Conservation (phyloP, 2,113 vertebrate species). For the Barnardius zonarius region DNA sequence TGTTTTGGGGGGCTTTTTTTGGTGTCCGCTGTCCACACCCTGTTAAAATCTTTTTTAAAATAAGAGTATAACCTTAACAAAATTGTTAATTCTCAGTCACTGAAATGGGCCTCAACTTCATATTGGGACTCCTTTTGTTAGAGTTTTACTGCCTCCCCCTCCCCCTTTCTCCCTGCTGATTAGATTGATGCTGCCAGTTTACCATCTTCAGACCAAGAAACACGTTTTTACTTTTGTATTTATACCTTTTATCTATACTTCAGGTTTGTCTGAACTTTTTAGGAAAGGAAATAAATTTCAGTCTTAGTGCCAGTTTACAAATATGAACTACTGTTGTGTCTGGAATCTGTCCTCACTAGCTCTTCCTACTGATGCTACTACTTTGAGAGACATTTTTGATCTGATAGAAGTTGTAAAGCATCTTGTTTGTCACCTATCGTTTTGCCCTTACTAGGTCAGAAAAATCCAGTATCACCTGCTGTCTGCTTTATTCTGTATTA, state of each 20-base stretch:
- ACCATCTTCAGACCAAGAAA: not conserved
- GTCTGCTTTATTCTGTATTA: not conserved
- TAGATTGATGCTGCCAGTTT: not conserved
- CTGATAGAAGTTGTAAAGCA: not conserved
- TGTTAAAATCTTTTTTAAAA: not conserved
- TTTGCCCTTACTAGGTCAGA: not conserved
- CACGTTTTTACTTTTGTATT: not conserved
- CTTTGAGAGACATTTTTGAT: not conserved
- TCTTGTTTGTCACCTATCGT: not conserved
- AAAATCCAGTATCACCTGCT: not conserved
- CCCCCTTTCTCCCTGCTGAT: not conserved
- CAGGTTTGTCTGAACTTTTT: not conserved
- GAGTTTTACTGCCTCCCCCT: not conserved
- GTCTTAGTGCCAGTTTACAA: not conserved
- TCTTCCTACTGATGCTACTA: not conserved
- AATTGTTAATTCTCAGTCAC: not conserved
- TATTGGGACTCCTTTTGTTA: not conserved
- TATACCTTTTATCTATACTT: not conserved
- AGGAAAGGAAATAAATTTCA: not conserved
- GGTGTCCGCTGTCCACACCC: not conserved
- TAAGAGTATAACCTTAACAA: not conserved
- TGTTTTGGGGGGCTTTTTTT: not conserved
- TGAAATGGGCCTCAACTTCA: not conserved
- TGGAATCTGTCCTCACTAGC: not conserved
- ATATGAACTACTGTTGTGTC: not conserved